phyloP scores from a whole-genome alignment of 2,888 invertebrate genomes.

The Chrysolina americana region DNA sequence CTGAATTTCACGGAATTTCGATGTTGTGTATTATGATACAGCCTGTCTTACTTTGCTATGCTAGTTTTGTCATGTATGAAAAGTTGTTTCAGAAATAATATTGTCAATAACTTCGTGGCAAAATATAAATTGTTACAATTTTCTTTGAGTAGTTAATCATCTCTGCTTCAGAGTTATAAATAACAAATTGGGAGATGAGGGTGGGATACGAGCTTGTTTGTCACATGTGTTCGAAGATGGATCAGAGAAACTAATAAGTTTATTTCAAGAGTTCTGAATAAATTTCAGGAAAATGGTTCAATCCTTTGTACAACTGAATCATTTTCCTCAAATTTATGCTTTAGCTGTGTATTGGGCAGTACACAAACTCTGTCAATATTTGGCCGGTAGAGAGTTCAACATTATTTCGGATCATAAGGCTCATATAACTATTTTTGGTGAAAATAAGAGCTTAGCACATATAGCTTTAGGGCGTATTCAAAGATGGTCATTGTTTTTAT shows the following conservation, averaged over 20 bases:
- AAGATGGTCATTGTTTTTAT: constrained; percentile 45
- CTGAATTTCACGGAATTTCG: no score
- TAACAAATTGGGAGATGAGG: no score
- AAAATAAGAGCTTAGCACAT: constrained; percentile 52
- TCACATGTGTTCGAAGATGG: neutral
- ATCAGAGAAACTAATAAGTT: neutral
- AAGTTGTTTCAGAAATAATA: no score
- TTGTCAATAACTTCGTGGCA: no score
- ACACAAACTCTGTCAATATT: constrained; percentile 6
- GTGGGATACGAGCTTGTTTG: neutral
- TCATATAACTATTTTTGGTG: constrained; percentile 1
- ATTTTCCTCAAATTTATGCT: neutral
- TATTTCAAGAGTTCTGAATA: neutral
- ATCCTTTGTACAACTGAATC: no score
- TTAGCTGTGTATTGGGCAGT: constrained; percentile 3
- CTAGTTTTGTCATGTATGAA: no score
- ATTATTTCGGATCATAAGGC: constrained; percentile 26
- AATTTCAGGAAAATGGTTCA: neutral
- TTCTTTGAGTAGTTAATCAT: no score
- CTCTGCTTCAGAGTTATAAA: no score
- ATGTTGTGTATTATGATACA: no score
- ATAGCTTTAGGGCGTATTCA: constrained; percentile 57
- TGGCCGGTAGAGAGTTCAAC: constrained; percentile 4
- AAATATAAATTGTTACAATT: no score
- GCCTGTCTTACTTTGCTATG: no score